Base-by-base conservation (phyloP, 2,888 invertebrate species). In the Pelosia muscerda region DNA sequence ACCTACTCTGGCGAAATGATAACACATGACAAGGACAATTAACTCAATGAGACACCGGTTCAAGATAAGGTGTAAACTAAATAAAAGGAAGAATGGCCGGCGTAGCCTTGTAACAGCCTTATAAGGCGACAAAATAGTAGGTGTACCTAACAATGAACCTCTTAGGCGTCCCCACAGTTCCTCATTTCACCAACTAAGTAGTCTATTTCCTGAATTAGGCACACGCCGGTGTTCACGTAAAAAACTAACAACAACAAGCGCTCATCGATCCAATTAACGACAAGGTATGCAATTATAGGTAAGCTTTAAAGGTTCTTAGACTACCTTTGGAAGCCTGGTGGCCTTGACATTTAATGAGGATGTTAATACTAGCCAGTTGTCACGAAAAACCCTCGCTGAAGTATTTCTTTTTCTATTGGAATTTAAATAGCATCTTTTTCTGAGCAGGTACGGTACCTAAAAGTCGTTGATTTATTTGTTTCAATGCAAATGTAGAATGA, bases 341-440 rank as follows among this genome's bases (percentile, higher is more conserved):
- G 13, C 67, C 64, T 76, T 76, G 71, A 19, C 53, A 71, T n/a
- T 69, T 34, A 22, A 19, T 54, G 34, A 61, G 56, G 75, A n/a
- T 53, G 66, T 57, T 65, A 66, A 67, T 10, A 38, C 38, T 15
- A 57, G 65, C 68, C 42, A 54, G 65, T 68, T 71, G 11, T 22
- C 19, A 49, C 26, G 28, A 53, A 23, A 42, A 42, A 61, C 26
- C 19, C 56, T n/a, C 54, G 57, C 13, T 31, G 3, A 5, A n/a
- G 13, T 38, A 5, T 0, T 38, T 23, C 23, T 38, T 60, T 25
- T 25, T 25, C 19, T 60, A 38, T 38, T 26, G 9, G 19, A 15
- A 25, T 10, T 22, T 31, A 58, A 31, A 34, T 31, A 38, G 60
- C 31, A 31, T 57, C 62, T 31, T 23, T 23, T 23, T 31, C 10